Evolutionary conservation across 2,797 vertebrate species (phyloP), one percentile per base, ranked within the genome.

Genomic region (Australoheros facetus): DNA sequence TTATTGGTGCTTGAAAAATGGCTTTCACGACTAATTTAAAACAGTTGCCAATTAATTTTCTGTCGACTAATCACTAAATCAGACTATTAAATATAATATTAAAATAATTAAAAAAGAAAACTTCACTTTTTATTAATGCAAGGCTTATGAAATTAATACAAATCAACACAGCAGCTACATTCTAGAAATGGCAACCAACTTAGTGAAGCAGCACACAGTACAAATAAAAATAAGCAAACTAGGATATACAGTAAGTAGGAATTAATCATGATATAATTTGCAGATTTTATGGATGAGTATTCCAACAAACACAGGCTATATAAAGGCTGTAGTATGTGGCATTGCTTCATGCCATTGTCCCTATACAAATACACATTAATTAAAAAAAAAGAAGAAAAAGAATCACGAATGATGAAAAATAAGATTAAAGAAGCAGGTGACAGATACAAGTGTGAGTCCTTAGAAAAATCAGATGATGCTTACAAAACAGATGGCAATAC

Each of bases 81-180:
- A 75, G 3, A 77, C 3, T 26, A 26, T 26, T 26, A 26, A 26
- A 26, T 26, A 4, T 3, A 71, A 60, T 69, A 48, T 30, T 30
- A 5, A 23, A 8, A 76, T 39, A 62, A 82, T 23, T 4, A 72
- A 77, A 79, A 56, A 32, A 30, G 16, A 30, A 10, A 62, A 1
- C 8, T 42, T 75, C 13, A 34, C 5, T 1, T 81, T 87, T 89
- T 89, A 91, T 87, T 91, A 88, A 32, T 89, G 42, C 72, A 87
- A 85, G 32, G 56, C 17, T 79, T 81, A 79, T 64, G 58, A 86
- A 88, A 86, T 59, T 0, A 56, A 81, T 78, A 88, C 71, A 91
- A 88, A 87, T 56, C 19, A 51, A 81, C 57, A 79, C 83, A 60
- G 54, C 79, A 80, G 66, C 78, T 59, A 62, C 51, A 12, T 19